Evolutionary conservation across 1,140 invertebrate species (phyloP).

Genomic region (Psilanteris sp.): DNA sequence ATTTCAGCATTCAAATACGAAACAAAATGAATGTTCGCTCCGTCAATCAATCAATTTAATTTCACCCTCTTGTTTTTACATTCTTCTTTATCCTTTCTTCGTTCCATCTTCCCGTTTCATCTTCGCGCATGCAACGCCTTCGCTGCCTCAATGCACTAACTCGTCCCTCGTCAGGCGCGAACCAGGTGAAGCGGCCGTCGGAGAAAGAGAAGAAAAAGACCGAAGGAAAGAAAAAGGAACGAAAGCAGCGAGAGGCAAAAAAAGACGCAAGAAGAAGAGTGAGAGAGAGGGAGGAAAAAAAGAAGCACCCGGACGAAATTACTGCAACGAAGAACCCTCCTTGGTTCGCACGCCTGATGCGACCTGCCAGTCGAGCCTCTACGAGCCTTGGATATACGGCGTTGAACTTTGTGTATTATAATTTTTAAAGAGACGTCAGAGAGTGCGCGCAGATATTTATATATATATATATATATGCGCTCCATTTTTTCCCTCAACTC

Average conservation of each 20-base stretch:
- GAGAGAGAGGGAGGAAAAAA: slow-evolving; percentile 14
- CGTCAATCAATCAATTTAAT: slow-evolving; percentile 64
- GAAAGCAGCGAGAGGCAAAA: slow-evolving; percentile 6
- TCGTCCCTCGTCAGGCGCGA: slow-evolving; percentile 63
- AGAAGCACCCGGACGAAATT: slow-evolving; percentile 52
- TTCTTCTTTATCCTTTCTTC: slow-evolving; percentile 58
- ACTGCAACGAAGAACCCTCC: slow-evolving; percentile 56
- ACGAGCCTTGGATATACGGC: slow-evolving; percentile 55
- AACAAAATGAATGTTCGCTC: slow-evolving; percentile 54
- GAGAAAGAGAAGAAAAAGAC: neutral
- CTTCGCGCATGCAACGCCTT: slow-evolving; percentile 52
- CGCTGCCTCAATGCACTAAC: slow-evolving; percentile 48
- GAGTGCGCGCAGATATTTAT: too few species aligned
- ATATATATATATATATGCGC: slow-evolving; percentile 24
- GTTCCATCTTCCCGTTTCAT: slow-evolving; percentile 55
- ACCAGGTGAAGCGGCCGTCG: slow-evolving; percentile 59
- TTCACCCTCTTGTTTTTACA: slow-evolving; percentile 53
- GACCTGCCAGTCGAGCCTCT: slow-evolving; percentile 55
- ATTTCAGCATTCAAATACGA: slow-evolving; percentile 58
- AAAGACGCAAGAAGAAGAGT: neutral
- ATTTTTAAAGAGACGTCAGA: slow-evolving; percentile 61
- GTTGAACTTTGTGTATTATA: slow-evolving; percentile 50
- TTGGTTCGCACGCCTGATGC: slow-evolving; percentile 58
- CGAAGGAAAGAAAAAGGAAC: too few species aligned
- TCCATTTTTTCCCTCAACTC: slow-evolving; percentile 25